Evolutionary conservation across 1,140 invertebrate genomes (phyloP).

Genomic region (Asobara japonica): DNA sequence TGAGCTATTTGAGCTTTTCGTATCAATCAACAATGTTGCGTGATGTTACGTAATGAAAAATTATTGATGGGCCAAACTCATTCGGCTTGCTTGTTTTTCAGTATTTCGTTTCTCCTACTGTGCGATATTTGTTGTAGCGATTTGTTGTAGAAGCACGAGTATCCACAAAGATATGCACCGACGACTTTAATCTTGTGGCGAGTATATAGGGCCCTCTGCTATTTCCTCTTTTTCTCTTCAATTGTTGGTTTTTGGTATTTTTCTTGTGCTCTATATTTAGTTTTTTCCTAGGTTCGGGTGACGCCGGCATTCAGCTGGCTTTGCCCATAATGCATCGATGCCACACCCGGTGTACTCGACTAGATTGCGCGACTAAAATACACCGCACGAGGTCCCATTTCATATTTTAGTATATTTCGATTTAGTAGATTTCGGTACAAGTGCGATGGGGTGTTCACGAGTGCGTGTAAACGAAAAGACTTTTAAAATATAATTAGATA

Average conservation of each 20-base stretch:
- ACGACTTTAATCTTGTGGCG: conserved; percentile 9
- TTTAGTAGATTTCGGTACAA: no score
- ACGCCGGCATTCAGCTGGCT: not conserved
- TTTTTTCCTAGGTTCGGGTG: conserved; percentile 13
- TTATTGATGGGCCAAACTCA: no score
- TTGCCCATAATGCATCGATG: conserved; percentile 20
- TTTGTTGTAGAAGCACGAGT: not conserved
- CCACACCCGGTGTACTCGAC: conserved; percentile 20
- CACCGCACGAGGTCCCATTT: not conserved
- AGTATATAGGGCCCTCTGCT: not conserved
- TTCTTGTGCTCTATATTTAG: not conserved
- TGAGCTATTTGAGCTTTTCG: no score
- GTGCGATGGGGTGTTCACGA: no score
- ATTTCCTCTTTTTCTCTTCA: not conserved
- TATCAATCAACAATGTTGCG: no score
- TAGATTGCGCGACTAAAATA: conserved; percentile 17
- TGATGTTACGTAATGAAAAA: no score
- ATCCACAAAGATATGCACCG: conserved; percentile 3
- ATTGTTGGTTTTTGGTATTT: not conserved
- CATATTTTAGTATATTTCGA: conserved; percentile 4
- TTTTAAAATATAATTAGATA: no score
- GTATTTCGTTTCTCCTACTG: not conserved
- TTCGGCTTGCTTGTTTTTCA: not conserved
- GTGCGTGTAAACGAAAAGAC: no score
- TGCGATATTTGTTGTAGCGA: not conserved